Conservation (phyloP, 2,797 vertebrate genomes). For the Pteropus rufus region DNA sequence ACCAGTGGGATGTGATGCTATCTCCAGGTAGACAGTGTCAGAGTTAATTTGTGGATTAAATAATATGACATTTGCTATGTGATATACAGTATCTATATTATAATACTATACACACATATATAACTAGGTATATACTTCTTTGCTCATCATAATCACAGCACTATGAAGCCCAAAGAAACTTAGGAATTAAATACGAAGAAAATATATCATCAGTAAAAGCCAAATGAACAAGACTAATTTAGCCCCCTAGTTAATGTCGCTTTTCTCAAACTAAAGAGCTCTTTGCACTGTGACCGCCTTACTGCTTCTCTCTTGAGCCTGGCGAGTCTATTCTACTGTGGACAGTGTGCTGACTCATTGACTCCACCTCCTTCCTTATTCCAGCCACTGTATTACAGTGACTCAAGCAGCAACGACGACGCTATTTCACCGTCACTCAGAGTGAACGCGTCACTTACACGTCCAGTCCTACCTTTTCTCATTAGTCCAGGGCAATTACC, state of each 20-base stretch:
- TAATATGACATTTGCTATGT: background rate
- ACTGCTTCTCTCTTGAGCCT: rapidly evolving
- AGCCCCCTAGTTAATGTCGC: background rate
- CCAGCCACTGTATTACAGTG: background rate
- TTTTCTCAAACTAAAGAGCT: background rate
- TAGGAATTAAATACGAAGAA: background rate
- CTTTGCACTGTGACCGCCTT: background rate
- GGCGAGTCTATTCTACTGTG: rapidly evolving
- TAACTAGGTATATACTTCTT: background rate
- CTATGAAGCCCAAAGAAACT: background rate
- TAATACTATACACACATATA: no score
- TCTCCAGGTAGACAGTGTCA: background rate
- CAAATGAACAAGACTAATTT: background rate
- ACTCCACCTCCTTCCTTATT: background rate
- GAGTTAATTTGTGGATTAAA: background rate
- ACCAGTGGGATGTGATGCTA: background rate
- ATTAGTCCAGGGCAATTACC: background rate
- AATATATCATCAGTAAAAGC: background rate
- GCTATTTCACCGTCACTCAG: background rate
- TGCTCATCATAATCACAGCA: background rate
- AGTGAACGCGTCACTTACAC: background rate
- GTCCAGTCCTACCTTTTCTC: background rate
- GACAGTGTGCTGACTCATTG: rapidly evolving
- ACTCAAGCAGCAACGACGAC: rapidly evolving
- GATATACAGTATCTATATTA: background rate